Conservation (phyloP, 2,113 vertebrate species). For the Turnix velox region DNA sequence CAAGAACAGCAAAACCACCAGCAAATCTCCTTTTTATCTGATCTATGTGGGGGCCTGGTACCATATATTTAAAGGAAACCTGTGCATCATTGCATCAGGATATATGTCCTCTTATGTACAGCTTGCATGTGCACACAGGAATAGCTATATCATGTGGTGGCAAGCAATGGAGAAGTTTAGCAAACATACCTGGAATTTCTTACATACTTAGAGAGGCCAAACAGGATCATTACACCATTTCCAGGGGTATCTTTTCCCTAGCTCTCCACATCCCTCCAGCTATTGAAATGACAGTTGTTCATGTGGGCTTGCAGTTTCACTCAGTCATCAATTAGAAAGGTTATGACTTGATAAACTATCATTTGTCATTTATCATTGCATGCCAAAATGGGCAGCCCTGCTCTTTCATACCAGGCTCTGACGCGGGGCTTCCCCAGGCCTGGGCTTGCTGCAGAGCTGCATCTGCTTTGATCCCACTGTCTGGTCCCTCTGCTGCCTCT, state of each 20-base stretch:
- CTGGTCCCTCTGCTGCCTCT: rapidly evolving
- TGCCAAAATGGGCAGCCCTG: neutral
- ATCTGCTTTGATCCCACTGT: neutral
- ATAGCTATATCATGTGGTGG: conserved; percentile 1
- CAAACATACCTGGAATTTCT: conserved; percentile 49
- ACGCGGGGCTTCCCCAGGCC: neutral
- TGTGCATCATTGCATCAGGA: neutral
- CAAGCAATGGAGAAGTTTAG: conserved; percentile 2
- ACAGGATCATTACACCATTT: neutral
- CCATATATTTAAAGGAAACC: neutral
- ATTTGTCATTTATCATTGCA: conserved; percentile 2
- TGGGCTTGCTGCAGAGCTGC: neutral
- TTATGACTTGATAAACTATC: neutral
- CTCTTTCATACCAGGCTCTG: neutral
- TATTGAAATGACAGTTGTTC: neutral
- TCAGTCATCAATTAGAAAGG: neutral
- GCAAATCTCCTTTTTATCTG: neutral
- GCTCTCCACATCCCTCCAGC: neutral
- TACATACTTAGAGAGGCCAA: neutral
- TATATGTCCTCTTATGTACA: neutral
- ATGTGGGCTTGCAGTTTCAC: neutral
- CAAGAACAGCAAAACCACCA: neutral
- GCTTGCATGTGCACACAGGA: neutral
- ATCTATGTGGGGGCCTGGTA: neutral
- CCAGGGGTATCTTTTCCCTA: neutral